Evolutionary conservation across 2,888 invertebrate genomes (phyloP).

Genomic region (Scaptomyza caliginosa): DNA sequence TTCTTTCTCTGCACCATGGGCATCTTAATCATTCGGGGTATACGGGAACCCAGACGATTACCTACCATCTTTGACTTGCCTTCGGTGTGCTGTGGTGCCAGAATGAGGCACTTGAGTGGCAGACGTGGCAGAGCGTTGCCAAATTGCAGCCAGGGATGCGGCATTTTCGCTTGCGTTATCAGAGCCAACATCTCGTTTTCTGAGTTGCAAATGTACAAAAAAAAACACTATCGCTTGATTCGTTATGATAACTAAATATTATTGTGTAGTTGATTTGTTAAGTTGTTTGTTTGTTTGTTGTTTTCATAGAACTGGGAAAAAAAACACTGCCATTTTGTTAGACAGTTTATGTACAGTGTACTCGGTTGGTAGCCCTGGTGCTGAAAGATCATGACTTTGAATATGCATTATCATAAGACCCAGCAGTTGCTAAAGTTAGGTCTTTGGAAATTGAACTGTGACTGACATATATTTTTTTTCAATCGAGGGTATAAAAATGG

Average conservation of each 20-base stretch:
- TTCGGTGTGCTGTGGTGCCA: background rate
- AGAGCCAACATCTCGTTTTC: constrained; percentile 32
- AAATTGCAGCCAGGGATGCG: constrained; percentile 26
- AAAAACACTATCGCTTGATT: background rate
- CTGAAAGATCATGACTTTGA: too few relatives aligned
- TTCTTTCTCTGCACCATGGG: too few relatives aligned
- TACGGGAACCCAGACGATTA: constrained; percentile 11
- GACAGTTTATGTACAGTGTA: too few relatives aligned
- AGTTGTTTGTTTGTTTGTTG: background rate
- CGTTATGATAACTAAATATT: too few relatives aligned
- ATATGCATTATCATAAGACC: too few relatives aligned
- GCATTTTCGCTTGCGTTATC: constrained; percentile 22
- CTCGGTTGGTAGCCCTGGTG: too few relatives aligned
- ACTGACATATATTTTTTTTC: background rate
- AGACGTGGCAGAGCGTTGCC: background rate
- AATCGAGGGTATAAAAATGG: background rate
- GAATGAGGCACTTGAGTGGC: background rate
- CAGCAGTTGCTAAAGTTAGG: too few relatives aligned
- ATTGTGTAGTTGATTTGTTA: background rate
- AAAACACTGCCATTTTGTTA: background rate
- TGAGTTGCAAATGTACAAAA: background rate
- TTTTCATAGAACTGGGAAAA: background rate
- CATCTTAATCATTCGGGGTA: constrained; percentile 30
- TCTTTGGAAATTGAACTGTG: too few relatives aligned
- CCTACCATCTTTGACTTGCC: too few relatives aligned